Percentiles rank a stretch among this genome's conserved stretches.
Conservation (phyloP, 2,797 vertebrate species). For the Petrocephalus schoutedeni region DNA sequence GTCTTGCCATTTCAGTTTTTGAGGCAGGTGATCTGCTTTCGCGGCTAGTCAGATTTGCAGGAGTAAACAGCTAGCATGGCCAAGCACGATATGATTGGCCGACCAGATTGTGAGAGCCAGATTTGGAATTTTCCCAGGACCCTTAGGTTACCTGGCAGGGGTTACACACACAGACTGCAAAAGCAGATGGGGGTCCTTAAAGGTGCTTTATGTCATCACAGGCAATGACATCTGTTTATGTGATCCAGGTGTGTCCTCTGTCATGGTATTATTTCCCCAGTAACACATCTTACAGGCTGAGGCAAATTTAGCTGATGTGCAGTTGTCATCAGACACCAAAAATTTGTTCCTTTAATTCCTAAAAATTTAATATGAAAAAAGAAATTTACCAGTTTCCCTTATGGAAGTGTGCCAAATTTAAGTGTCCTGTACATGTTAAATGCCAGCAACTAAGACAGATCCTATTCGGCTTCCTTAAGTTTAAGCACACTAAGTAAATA, state of each 20-base stretch:
- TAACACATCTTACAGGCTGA: not conserved
- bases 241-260: not conserved
- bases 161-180: not conserved
- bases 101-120: slow-evolving; percentile 10
- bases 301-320: not conserved
- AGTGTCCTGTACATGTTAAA: not conserved
- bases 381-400: not conserved
- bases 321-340: not conserved
- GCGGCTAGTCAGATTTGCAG: not conserved
- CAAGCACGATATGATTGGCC: not conserved
- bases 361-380: not conserved
- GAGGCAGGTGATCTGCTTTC: slow-evolving; percentile 1
- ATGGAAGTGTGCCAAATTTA: not conserved
- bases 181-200: not conserved
- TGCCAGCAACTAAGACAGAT: not conserved
- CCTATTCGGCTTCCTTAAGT: not conserved
- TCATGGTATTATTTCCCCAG: not conserved
- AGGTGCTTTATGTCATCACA: not conserved
- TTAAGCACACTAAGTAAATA: not conserved
- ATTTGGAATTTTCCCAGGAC: slow-evolving; percentile 13
- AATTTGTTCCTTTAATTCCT: not conserved
- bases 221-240: not conserved
- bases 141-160: slow-evolving; percentile 14
- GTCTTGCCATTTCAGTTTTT: not conserved
- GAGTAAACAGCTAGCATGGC: not conserved